These are phyloP conservation scores for Caenorhabditis afra DNA, from an alignment of 2,888 invertebrate genomes.

Conservation along the genomic window DNA sequence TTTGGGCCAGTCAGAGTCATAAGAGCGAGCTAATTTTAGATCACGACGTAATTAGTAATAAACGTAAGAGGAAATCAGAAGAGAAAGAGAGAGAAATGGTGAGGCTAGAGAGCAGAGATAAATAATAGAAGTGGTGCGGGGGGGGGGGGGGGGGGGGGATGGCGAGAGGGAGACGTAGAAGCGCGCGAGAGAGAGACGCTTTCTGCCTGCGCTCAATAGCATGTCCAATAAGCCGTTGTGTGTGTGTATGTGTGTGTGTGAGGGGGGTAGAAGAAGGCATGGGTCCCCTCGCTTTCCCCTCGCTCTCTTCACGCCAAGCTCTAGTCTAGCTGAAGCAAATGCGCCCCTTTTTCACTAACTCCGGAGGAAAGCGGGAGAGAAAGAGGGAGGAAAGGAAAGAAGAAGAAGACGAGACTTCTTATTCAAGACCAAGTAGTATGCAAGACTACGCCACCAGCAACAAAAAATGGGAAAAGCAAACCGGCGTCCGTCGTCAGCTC, in stretches of 20 bases:
- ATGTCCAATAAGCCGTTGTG: constrained; percentile 55
- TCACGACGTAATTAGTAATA: not conserved
- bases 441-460: constrained; percentile 1
- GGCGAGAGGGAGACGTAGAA: constrained; percentile 16
- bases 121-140: constrained; percentile 11
- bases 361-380: not conserved
- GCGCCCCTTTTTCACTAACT: constrained; percentile 1
- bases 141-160: constrained; percentile 4
- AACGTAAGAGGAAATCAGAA: constrained; percentile 10
- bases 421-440: constrained; percentile 37
- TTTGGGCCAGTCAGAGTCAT: too few relatives aligned
- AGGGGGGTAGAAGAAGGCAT: constrained; percentile 8
- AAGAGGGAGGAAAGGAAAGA: constrained; percentile 4
- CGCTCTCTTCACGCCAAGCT: constrained; percentile 18
- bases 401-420: constrained; percentile 19
- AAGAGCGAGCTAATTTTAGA: not conserved
- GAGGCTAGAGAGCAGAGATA: constrained; percentile 16
- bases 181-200: constrained; percentile 25
- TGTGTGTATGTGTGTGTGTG: constrained; percentile 13
- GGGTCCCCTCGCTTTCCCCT: constrained; percentile 14
- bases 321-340: not conserved
- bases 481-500: not conserved
- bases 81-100: constrained; percentile 9
- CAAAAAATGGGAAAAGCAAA: not conserved
- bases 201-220: constrained; percentile 45